These are phyloP conservation scores for Melangyna quadrimaculata DNA, from an alignment of 2,888 invertebrate species.

Conservation along the genomic window DNA sequence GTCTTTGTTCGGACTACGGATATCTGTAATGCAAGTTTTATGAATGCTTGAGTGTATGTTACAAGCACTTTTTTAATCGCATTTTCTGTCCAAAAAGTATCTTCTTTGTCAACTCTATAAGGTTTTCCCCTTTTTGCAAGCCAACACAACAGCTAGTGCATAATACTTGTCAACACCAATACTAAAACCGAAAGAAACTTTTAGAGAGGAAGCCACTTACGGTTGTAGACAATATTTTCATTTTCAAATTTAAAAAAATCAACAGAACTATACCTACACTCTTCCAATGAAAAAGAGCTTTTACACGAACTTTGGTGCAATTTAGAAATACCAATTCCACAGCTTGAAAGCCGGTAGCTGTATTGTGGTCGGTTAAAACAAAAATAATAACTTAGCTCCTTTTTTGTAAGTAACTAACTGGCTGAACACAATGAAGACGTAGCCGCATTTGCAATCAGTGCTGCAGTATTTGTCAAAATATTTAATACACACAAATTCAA, in stretches of 20 bases:
- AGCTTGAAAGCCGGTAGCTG: neutral
- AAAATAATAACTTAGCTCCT: neutral
- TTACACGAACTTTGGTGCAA: slow-evolving; percentile 46
- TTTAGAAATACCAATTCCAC: slow-evolving; percentile 4
- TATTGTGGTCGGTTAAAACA: neutral
- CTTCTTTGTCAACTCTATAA: slow-evolving; percentile 14
- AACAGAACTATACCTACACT: slow-evolving; percentile 10
- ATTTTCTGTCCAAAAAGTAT: slow-evolving; percentile 57
- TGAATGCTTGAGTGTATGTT: slow-evolving; percentile 26
- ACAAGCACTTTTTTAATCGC: slow-evolving; percentile 29
- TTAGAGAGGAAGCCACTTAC: slow-evolving; percentile 59
- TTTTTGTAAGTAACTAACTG: neutral
- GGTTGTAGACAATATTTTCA: neutral
- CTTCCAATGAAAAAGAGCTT: slow-evolving; percentile 41
- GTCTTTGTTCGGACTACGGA: neutral
- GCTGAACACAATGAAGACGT: too few relatives aligned
- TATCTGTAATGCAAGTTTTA: slow-evolving; percentile 36
- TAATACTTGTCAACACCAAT: slow-evolving; percentile 13
- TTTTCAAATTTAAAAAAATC: slow-evolving; percentile 10
- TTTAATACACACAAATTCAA: too few relatives aligned
- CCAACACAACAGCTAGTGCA: neutral
- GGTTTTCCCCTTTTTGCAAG: slow-evolving; percentile 44
- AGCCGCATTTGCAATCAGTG: too few relatives aligned
- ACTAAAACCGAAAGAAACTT: slow-evolving; percentile 29
- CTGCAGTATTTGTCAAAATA: too few relatives aligned